A percentile compares a stretch with the other conserved stretches of the same genome.
phyloP scores from a whole-genome alignment of 2,797 vertebrate genomes.

The Smutsia gigantea region DNA sequence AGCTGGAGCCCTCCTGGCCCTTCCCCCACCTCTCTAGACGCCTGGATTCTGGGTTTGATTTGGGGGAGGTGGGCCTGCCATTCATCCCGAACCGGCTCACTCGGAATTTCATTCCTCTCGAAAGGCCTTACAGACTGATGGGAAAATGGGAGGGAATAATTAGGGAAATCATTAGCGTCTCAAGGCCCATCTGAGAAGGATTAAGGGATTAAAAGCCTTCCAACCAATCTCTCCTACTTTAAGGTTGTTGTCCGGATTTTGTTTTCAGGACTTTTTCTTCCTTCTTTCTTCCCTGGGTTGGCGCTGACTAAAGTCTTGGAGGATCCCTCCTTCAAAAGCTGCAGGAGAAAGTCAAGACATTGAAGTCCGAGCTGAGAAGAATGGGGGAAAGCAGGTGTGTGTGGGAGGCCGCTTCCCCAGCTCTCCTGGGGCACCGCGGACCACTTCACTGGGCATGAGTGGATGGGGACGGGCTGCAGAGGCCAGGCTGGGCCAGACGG shows the following conservation, averaged over 20 bases:
- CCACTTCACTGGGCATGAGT: background rate
- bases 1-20: constrained; percentile 81
- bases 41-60: background rate
- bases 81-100: constrained; percentile 51
- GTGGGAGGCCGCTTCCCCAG: background rate
- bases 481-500: background rate
- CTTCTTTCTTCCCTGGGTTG: constrained; percentile 73
- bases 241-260: constrained; percentile 75
- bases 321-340: constrained; percentile 45
- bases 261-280: constrained; percentile 62
- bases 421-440: background rate
- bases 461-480: background rate
- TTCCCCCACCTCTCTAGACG: constrained; percentile 50
- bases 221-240: constrained; percentile 74
- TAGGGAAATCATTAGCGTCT: constrained; percentile 86
- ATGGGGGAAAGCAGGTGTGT: background rate
- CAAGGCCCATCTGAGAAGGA: constrained; percentile 88
- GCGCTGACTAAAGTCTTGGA: constrained; percentile 35
- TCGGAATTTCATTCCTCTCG: constrained; percentile 76
- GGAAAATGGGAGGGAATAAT: constrained; percentile 87
- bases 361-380: background rate
- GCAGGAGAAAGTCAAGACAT: constrained; percentile 54
- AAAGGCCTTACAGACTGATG: constrained; percentile 84
- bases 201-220: constrained; percentile 88
- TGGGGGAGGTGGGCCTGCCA: constrained; percentile 59